phyloP scores from a whole-genome alignment of 1,140 invertebrate genomes.

The Hirudo medicinalis region DNA sequence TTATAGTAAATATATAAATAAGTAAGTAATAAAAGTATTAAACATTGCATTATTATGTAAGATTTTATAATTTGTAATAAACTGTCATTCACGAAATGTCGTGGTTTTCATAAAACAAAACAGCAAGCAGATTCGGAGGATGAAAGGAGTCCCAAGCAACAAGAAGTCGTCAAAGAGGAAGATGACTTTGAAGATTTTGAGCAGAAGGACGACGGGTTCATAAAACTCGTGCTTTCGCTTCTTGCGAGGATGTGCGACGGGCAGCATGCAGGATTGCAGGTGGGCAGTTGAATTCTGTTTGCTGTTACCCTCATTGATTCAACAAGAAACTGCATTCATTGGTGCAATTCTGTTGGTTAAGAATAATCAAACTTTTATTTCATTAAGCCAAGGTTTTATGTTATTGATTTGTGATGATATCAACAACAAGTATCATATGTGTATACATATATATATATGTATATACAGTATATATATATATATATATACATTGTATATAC shows the following conservation, averaged over 20 bases:
- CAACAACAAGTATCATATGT: too few relatives aligned
- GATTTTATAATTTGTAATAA: background rate
- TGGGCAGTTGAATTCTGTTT: constrained; percentile 15
- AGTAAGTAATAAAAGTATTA: too few relatives aligned
- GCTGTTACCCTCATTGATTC: background rate
- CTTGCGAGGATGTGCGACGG: constrained; percentile 39
- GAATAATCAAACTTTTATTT: too few relatives aligned
- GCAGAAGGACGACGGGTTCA: constrained; percentile 23
- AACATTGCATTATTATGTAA: too few relatives aligned
- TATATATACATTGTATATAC: too few relatives aligned
- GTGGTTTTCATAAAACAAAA: background rate
- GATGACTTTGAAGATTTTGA: constrained; percentile 20
- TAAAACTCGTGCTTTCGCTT: constrained; percentile 35
- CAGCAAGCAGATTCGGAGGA: constrained; percentile 1
- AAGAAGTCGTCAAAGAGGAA: background rate
- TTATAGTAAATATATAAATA: too few relatives aligned
- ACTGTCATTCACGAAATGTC: background rate
- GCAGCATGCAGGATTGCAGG: constrained; percentile 35
- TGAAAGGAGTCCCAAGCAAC: background rate
- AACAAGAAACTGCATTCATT: background rate
- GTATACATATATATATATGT: too few relatives aligned
- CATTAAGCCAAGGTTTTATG: too few relatives aligned
- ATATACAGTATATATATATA: too few relatives aligned
- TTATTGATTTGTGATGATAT: too few relatives aligned
- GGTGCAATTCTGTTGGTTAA: background rate